Percentiles rank a stretch among this genome's conserved stretches.
Evolutionary conservation across 2,888 invertebrate species (phyloP).

Genomic region (Stenodema calcarata): DNA sequence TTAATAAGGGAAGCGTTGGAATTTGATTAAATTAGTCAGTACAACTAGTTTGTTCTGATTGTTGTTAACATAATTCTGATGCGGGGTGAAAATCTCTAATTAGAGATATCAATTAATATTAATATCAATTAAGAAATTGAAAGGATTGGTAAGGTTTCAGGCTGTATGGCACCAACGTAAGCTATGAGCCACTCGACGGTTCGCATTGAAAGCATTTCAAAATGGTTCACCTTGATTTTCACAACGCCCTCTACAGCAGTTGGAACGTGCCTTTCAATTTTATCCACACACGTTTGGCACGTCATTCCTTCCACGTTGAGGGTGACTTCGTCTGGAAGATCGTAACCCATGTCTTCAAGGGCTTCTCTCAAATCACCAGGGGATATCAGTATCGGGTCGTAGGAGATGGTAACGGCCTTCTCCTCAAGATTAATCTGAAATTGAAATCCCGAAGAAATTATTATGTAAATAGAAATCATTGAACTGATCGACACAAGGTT

Average conservation of each 20-base stretch:
- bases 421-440: conserved; percentile 68
- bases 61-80: no score
- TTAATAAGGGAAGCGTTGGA: no score
- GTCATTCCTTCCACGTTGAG: conserved; percentile 85
- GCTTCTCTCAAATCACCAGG: conserved; percentile 71
- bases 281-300: conserved; percentile 87
- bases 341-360: conserved; percentile 90
- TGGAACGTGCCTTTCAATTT: conserved; percentile 76
- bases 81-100: no score
- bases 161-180: no score
- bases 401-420: conserved; percentile 76
- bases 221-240: conserved; percentile 66
- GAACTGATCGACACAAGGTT: neutral
- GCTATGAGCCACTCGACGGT: no score
- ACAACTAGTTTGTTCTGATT: no score
- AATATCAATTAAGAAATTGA: no score
- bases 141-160: no score
- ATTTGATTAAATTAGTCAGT: no score
- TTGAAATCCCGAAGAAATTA: neutral
- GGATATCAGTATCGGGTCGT: conserved; percentile 67
- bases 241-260: conserved; percentile 70
- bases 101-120: no score
- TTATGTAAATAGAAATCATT: neutral
- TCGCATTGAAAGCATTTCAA: no score
- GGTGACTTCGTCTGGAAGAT: conserved; percentile 59